Conservation (phyloP, 2,888 invertebrate genomes). For the Galerucella calmariensis region DNA sequence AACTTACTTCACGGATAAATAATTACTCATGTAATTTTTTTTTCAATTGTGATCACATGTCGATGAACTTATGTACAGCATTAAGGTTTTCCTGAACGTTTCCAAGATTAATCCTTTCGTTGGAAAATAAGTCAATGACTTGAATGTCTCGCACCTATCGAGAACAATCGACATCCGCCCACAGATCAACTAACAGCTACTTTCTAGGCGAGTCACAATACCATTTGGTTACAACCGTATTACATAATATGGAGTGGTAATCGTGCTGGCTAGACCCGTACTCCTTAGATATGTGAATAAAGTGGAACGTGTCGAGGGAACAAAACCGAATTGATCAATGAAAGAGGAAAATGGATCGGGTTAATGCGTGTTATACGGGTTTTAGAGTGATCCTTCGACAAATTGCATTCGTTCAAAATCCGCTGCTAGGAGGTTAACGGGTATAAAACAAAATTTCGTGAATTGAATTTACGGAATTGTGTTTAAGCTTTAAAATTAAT, state of each 20-base stretch:
- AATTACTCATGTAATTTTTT: too few relatives aligned
- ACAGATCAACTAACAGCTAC: conserved; percentile 36
- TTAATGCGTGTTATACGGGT: conserved; percentile 40
- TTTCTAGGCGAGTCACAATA: conserved; percentile 48
- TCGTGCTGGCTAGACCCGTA: conserved; percentile 44
- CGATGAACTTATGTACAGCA: too few relatives aligned
- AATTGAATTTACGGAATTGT: conserved; percentile 4
- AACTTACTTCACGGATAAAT: too few relatives aligned
- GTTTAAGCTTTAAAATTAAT: neutral
- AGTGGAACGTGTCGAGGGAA: conserved; percentile 47
- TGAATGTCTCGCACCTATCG: neutral
- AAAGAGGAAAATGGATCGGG: conserved; percentile 39
- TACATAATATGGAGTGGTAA: conserved; percentile 52
- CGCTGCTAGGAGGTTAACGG: neutral
- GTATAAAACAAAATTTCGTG: neutral
- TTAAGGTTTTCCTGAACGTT: too few relatives aligned
- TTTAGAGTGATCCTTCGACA: conserved; percentile 39
- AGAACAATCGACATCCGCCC: conserved; percentile 29
- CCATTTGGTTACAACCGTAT: conserved; percentile 52
- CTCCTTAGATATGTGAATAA: conserved; percentile 51
- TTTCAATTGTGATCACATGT: too few relatives aligned
- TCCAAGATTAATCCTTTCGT: too few relatives aligned
- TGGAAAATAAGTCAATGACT: conserved; percentile 12
- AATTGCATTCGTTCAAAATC: conserved; percentile 34
- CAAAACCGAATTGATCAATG: conserved; percentile 44